Evolutionary conservation across 2,888 invertebrate genomes (phyloP).

Genomic region (Aphrophora alni): DNA sequence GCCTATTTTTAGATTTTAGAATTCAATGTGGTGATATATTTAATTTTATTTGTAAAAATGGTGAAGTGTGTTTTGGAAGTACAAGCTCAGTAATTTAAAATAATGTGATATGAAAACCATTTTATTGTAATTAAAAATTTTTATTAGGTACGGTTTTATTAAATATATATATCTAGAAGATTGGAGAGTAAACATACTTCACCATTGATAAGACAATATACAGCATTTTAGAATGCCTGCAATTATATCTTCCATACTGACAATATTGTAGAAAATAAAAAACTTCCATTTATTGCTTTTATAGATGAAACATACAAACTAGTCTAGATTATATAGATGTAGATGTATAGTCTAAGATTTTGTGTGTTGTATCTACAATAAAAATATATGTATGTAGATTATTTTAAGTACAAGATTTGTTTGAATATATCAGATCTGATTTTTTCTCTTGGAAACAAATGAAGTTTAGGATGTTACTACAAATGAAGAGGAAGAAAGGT

Average conservation of each 20-base stretch:
- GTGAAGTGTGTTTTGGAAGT: not conserved
- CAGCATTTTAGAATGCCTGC: not conserved
- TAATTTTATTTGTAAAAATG: not conserved
- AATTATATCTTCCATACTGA: not conserved
- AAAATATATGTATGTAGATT: not conserved
- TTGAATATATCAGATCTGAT: no score
- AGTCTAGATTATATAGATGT: not conserved
- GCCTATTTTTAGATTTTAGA: not conserved
- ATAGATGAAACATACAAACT: not conserved
- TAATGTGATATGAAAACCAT: not conserved
- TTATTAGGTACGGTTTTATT: not conserved
- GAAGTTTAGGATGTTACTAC: no score
- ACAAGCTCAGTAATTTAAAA: conserved; percentile 1
- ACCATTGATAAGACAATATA: not conserved
- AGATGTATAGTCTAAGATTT: not conserved
- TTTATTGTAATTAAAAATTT: not conserved
- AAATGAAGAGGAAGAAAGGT: no score
- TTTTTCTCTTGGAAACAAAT: no score
- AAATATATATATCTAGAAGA: not conserved
- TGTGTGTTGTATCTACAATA: not conserved
- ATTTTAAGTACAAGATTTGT: not conserved
- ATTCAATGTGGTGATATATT: not conserved
- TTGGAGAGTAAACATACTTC: not conserved
- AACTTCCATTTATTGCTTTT: not conserved
- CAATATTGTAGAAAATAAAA: not conserved